Evolutionary conservation across 2,113 vertebrate genomes (phyloP).

Genomic region (Nannobrachium achirus): DNA sequence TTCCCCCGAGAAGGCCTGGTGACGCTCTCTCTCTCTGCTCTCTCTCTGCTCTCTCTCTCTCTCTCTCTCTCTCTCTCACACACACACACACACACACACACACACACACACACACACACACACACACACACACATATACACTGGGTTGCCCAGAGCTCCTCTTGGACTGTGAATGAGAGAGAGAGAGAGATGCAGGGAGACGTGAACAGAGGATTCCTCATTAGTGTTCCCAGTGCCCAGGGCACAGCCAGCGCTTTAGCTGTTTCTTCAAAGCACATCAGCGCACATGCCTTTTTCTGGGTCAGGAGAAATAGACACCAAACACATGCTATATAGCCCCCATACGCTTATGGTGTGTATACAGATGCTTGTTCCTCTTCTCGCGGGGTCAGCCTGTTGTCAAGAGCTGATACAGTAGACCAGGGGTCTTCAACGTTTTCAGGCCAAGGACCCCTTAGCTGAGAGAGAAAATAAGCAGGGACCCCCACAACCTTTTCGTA

Average conservation of each 20-base stretch:
- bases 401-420: not conserved
- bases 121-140: conserved; percentile 5
- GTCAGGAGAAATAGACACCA: conserved; percentile 4
- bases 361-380: not conserved
- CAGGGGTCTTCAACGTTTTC: too few relatives aligned
- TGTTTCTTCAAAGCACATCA: conserved; percentile 29
- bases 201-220: conserved; percentile 26
- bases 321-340: not conserved
- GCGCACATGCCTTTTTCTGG: not conserved
- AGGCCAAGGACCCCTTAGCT: too few relatives aligned
- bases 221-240: conserved; percentile 27
- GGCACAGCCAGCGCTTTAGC: not conserved
- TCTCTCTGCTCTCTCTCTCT: too few relatives aligned
- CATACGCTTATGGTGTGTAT: not conserved
- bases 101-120: not conserved
- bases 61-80: too few relatives aligned
- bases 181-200: conserved; percentile 22
- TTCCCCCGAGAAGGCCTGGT: too few relatives aligned
- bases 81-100: not conserved
- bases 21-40: too few relatives aligned
- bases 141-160: conserved; percentile 6
- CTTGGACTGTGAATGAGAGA: conserved; percentile 21
- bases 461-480: too few relatives aligned
- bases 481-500: too few relatives aligned
- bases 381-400: not conserved